Percentiles rank a stretch among this genome's conserved stretches.
These are phyloP conservation scores for Danaus plexippus DNA, from an alignment of 1,140 invertebrate genomes.

Conservation along the genomic window DNA sequence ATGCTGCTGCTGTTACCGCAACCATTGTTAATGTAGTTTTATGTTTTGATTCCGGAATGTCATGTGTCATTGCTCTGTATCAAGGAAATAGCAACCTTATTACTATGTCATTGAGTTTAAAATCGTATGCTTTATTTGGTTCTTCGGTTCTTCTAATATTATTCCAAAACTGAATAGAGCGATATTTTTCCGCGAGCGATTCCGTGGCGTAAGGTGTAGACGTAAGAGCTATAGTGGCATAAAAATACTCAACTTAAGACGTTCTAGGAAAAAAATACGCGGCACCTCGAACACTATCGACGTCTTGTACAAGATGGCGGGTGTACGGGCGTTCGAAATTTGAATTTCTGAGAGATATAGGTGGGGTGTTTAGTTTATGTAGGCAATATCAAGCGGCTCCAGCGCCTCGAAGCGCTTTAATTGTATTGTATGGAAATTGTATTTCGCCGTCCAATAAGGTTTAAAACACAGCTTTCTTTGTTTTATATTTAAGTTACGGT, in stretches of 20 bases:
- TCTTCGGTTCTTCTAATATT: constrained; percentile 21
- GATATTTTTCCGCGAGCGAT: constrained; percentile 68
- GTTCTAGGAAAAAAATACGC: constrained; percentile 62
- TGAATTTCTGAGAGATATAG: constrained; percentile 65
- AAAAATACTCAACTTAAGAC: constrained; percentile 68
- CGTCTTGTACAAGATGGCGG: constrained; percentile 69
- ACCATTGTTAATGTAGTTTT: constrained; percentile 67
- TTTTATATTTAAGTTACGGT: too few species aligned
- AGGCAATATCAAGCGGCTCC: constrained; percentile 21
- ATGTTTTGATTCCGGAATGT: constrained; percentile 19
- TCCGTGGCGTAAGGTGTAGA: constrained; percentile 55
- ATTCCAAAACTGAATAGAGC: constrained; percentile 37
- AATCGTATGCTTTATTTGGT: constrained; percentile 6
- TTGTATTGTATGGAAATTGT: constrained; percentile 24
- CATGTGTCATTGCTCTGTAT: constrained; percentile 9
- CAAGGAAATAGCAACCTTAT: constrained; percentile 21
- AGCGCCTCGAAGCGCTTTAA: constrained; percentile 27
- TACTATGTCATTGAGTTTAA: background rate
- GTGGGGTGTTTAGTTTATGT: constrained; percentile 46
- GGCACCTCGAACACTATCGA: constrained; percentile 58
- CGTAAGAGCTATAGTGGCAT: constrained; percentile 65
- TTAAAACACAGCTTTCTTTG: background rate
- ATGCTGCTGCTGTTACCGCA: constrained; percentile 35
- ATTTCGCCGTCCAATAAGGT: constrained; percentile 22
- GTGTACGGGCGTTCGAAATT: constrained; percentile 61